Percentiles rank a stretch among this genome's conserved stretches.
These are phyloP conservation scores for Harmothoe impar DNA, from an alignment of 2,888 invertebrate species.

Conservation along the genomic window DNA sequence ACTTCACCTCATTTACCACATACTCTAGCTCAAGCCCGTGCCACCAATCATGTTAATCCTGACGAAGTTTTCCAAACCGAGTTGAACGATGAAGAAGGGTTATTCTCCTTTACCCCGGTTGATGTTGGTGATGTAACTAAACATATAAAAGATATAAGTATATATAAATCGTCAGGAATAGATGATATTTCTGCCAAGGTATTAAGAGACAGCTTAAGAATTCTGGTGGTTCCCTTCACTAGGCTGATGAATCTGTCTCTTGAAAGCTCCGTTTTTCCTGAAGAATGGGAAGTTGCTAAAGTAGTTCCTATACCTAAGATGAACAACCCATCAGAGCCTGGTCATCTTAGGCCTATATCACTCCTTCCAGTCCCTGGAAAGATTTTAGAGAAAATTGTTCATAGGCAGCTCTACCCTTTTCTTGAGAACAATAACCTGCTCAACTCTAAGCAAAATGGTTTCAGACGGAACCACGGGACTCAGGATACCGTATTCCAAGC, in stretches of 20 bases:
- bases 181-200: not conserved
- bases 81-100: no score
- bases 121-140: not conserved
- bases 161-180: not conserved
- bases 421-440: not conserved
- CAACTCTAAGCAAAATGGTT: not conserved
- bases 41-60: no score
- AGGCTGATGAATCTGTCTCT: not conserved
- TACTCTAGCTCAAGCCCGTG: no score
- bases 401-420: not conserved
- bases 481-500: no score
- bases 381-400: no score
- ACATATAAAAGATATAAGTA: not conserved
- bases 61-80: no score
- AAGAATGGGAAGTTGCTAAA: not conserved
- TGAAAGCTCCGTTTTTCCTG: not conserved
- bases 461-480: not conserved
- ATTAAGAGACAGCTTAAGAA: not conserved
- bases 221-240: not conserved
- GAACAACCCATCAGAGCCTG: not conserved
- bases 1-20: no score
- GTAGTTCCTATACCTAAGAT: not conserved
- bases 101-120: no score
- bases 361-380: no score
- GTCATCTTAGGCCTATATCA: not conserved